A percentile compares a stretch with the other conserved stretches of the same genome.
Conservation (phyloP, 2,888 invertebrate genomes). For the Cantharis lateralis region DNA sequence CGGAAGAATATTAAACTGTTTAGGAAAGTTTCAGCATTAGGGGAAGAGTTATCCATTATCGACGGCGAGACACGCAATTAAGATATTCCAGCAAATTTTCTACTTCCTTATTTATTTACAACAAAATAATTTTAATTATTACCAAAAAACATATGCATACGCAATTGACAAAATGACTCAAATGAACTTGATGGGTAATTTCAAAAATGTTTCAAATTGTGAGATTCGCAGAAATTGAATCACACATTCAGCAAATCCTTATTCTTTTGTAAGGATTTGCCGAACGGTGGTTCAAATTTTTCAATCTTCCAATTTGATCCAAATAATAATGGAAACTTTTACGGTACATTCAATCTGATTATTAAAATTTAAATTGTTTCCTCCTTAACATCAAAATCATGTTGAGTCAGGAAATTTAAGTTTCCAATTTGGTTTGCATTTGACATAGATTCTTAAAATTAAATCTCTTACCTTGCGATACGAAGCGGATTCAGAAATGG, state of each 20-base stretch:
- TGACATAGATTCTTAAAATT: neutral
- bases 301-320: neutral
- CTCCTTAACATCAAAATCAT: neutral
- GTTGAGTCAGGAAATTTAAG: neutral
- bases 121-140: neutral
- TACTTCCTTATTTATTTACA: neutral
- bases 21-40: conserved; percentile 7
- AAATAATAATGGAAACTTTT: neutral
- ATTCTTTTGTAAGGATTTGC: neutral
- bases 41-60: conserved; percentile 3
- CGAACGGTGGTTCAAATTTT: neutral
- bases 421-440: neutral
- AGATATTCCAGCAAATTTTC: neutral
- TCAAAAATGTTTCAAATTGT: neutral
- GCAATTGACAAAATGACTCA: neutral
- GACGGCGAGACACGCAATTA: neutral
- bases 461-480: conserved; percentile 35
- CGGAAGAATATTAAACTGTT: conserved; percentile 20
- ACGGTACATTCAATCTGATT: neutral
- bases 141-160: neutral
- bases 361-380: neutral
- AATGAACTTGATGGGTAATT: neutral
- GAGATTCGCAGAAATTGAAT: neutral
- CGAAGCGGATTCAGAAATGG: conserved; percentile 57
- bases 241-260: neutral